Evolutionary conservation across 1,140 invertebrate genomes (phyloP).

Genomic region (Planococcus citri): DNA sequence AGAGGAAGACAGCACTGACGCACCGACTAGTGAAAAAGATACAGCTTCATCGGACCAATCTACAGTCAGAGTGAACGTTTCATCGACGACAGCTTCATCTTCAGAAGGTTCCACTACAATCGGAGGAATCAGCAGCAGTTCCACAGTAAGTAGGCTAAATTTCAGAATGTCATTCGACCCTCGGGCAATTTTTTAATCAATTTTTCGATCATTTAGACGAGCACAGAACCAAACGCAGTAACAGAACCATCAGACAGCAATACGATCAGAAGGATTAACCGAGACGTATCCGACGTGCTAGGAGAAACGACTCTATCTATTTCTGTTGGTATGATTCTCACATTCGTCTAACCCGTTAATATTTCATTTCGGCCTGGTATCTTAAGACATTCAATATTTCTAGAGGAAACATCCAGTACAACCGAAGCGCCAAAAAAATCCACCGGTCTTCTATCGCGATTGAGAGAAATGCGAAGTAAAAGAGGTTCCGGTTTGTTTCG

Average conservation of each 20-base stretch:
- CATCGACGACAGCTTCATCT: conserved; percentile 34
- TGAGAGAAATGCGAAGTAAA: conserved; percentile 62
- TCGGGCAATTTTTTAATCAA: not conserved
- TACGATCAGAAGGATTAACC: not conserved
- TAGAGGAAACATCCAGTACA: conserved; percentile 8
- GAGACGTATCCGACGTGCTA: not conserved
- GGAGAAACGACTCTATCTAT: not conserved
- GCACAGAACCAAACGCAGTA: not conserved
- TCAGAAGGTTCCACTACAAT: not conserved
- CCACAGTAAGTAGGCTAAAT: not conserved
- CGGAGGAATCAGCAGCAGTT: not conserved
- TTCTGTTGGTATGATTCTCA: not conserved
- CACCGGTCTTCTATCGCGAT: conserved; percentile 33
- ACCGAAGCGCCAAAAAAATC: conserved; percentile 32
- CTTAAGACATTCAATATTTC: no score
- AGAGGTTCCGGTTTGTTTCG: conserved; percentile 57
- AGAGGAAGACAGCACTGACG: conserved; percentile 37
- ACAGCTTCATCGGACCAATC: conserved; percentile 22
- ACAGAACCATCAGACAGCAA: not conserved
- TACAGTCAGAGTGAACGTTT: conserved; percentile 22
- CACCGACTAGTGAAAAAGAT: conserved; percentile 30
- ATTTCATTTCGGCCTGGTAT: no score
- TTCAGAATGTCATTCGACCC: not conserved
- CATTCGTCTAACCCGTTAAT: no score
- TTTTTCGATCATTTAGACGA: not conserved